Percentiles rank a stretch among this genome's conserved stretches.
phyloP scores from a whole-genome alignment of 2,888 invertebrate species.

The Panzeria rudis region DNA sequence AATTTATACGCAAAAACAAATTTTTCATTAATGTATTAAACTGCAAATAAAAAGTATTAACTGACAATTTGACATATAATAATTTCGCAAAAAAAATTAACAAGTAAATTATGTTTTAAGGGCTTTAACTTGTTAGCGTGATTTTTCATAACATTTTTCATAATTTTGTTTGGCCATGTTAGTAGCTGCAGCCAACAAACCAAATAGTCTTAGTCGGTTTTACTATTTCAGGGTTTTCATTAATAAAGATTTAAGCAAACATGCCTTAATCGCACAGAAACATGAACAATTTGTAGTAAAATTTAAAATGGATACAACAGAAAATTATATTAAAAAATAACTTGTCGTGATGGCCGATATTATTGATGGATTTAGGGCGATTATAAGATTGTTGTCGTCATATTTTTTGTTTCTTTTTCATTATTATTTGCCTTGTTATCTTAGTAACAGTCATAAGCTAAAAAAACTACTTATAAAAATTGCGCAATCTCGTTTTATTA shows the following conservation, averaged over 20 bases:
- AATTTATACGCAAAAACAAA: slow-evolving; percentile 38
- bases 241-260: slow-evolving; percentile 71
- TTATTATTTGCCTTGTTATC: slow-evolving; percentile 35
- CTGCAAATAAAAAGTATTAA: slow-evolving; percentile 31
- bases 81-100: slow-evolving; percentile 56
- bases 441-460: slow-evolving; percentile 3
- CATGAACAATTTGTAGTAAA: slow-evolving; percentile 61
- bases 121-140: slow-evolving; percentile 66
- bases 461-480: slow-evolving; percentile 57
- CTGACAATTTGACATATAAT: slow-evolving; percentile 67
- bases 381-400: slow-evolving; percentile 82
- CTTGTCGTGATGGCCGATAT: slow-evolving; percentile 82
- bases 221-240: slow-evolving; percentile 32
- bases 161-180: background rate
- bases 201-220: background rate
- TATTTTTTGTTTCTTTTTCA: slow-evolving; percentile 49
- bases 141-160: slow-evolving; percentile 25
- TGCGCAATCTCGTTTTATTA: slow-evolving; percentile 68
- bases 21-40: slow-evolving; percentile 23
- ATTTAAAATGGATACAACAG: slow-evolving; percentile 73
- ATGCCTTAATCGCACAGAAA: slow-evolving; percentile 61
- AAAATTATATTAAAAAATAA: slow-evolving; percentile 73
- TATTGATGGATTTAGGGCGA: slow-evolving; percentile 83
- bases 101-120: slow-evolving; percentile 70
- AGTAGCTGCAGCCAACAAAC: slow-evolving; percentile 8